Evolutionary conservation across 2,797 vertebrate genomes (phyloP).

Genomic region (Paguma larvata): DNA sequence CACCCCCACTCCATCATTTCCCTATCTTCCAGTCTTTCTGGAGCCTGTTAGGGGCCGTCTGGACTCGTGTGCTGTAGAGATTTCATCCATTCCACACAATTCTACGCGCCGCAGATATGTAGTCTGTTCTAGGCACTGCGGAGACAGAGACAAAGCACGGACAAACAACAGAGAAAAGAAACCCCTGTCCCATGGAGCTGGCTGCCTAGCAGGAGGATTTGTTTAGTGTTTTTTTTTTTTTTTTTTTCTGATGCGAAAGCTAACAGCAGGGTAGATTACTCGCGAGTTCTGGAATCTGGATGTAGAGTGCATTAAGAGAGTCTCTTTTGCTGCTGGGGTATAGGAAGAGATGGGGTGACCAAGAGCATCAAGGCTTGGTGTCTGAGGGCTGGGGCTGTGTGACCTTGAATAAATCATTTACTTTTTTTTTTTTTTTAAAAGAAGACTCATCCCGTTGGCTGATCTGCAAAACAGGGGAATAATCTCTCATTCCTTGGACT

Average conservation of each 20-base stretch:
- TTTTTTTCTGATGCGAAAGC: neutral
- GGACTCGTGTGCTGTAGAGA: neutral
- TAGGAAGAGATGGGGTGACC: neutral
- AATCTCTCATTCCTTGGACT: neutral
- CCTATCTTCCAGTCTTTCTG: neutral
- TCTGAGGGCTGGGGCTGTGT: neutral
- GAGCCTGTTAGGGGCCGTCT: neutral
- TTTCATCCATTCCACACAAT: neutral
- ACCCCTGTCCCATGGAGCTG: too few relatives aligned
- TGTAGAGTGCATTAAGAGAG: neutral
- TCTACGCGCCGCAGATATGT: neutral
- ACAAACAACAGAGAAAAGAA: neutral
- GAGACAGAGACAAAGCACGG: neutral
- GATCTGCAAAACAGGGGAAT: neutral
- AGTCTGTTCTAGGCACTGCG: neutral
- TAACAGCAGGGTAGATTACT: neutral
- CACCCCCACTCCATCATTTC: neutral
- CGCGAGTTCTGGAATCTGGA: neutral
- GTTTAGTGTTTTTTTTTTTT: neutral
- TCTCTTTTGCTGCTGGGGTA: conserved; percentile 1
- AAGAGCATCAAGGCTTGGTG: neutral
- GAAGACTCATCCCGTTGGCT: neutral
- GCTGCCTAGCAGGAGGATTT: neutral
- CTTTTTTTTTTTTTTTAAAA: neutral
- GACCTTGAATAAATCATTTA: neutral